Percentiles rank a stretch among this genome's conserved stretches.
Evolutionary conservation across 2,888 invertebrate genomes (phyloP).

Genomic region (Pachymerium ferrugineum): DNA sequence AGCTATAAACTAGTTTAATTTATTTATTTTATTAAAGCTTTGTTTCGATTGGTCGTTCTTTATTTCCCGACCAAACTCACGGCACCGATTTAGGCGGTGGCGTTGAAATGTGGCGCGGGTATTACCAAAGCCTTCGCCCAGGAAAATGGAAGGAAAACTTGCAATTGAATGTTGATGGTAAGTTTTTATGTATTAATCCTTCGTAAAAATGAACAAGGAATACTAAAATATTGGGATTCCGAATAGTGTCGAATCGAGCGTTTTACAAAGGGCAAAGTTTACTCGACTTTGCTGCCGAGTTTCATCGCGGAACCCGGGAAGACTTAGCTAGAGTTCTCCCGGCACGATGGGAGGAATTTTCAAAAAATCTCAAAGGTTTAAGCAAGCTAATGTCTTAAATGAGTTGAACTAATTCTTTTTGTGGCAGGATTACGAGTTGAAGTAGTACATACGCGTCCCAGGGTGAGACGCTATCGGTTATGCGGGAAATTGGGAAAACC

Average conservation of each 20-base stretch:
- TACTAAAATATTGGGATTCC: not conserved
- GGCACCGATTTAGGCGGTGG: slow-evolving; percentile 11
- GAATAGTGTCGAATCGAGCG: slow-evolving; percentile 33
- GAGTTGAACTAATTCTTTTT: no score
- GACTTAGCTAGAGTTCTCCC: no score
- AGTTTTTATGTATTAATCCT: not conserved
- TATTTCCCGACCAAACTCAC: slow-evolving; percentile 9
- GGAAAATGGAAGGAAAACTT: slow-evolving; percentile 29
- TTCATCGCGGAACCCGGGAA: not conserved
- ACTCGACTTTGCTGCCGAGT: slow-evolving; percentile 30
- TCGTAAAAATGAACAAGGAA: no score
- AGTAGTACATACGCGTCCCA: not conserved
- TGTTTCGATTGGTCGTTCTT: slow-evolving; percentile 31
- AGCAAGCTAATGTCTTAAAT: no score
- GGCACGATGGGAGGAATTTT: not conserved
- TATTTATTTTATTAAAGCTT: no score
- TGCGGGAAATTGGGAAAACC: not conserved
- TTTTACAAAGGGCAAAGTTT: slow-evolving; percentile 35
- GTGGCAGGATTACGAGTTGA: not conserved
- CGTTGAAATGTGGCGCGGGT: slow-evolving; percentile 35
- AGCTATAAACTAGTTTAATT: not conserved
- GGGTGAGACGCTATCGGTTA: not conserved
- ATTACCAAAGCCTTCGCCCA: slow-evolving; percentile 35
- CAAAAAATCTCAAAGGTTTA: slow-evolving; percentile 3
- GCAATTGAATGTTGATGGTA: slow-evolving; percentile 30